phyloP scores from a whole-genome alignment of 2,888 invertebrate genomes.

The Nomada goodeniana region DNA sequence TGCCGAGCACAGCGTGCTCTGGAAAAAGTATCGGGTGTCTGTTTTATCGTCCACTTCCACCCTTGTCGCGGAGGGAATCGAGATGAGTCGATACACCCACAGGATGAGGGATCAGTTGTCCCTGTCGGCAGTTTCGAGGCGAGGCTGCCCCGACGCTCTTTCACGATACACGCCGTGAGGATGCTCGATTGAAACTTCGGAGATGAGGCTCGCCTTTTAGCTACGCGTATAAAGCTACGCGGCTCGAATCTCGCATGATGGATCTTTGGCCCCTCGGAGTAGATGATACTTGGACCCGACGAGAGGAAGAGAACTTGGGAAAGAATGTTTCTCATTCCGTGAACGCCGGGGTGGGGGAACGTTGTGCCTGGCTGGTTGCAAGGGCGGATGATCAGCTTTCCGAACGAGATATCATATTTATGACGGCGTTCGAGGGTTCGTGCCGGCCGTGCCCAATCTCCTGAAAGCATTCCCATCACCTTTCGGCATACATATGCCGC shows the following conservation, averaged over 20 bases:
- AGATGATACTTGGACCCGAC: constrained; percentile 28
- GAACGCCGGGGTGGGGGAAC: constrained; percentile 10
- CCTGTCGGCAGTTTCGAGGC: constrained; percentile 21
- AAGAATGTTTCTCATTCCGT: constrained; percentile 31
- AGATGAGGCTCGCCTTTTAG: constrained; percentile 49
- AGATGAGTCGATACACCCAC: constrained; percentile 60
- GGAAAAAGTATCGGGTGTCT: constrained; percentile 63
- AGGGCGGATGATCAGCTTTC: background rate
- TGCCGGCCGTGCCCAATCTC: background rate
- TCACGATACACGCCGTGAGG: constrained; percentile 22
- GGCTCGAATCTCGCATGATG: constrained; percentile 14
- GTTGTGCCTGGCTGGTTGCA: constrained; percentile 4
- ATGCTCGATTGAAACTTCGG: constrained; percentile 51
- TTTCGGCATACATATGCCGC: no score
- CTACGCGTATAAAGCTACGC: constrained; percentile 11
- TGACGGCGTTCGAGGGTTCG: background rate
- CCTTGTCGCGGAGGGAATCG: constrained; percentile 56
- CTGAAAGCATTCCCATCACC: background rate
- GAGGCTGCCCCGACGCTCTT: background rate
- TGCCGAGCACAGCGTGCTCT: constrained; percentile 29
- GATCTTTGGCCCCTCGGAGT: constrained; percentile 10
- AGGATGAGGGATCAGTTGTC: constrained; percentile 58
- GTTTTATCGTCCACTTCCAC: constrained; percentile 67
- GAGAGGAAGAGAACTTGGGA: constrained; percentile 3
- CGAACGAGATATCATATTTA: constrained; percentile 24